Percentiles rank a stretch among this genome's conserved stretches.
These are phyloP conservation scores for Oreotrochilus melanogaster DNA, from an alignment of 2,113 vertebrate species.

Conservation along the genomic window DNA sequence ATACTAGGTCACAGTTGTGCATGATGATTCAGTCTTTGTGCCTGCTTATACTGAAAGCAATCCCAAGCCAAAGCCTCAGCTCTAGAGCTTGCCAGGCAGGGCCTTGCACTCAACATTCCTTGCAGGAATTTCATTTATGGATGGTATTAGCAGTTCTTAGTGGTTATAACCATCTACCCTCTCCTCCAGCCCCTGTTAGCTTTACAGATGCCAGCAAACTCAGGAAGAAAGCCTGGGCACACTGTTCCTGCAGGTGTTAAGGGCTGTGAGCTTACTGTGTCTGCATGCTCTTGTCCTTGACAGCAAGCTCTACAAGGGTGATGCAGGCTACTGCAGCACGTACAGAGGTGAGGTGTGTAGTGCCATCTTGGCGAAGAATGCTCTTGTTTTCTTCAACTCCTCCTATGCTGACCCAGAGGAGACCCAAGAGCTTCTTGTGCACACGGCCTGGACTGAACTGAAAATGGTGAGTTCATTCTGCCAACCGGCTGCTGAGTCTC, in stretches of 20 bases:
- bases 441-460: slow-evolving; percentile 86
- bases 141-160: not conserved
- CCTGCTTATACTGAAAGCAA: not conserved
- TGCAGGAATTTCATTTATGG: not conserved
- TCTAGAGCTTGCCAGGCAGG: not conserved
- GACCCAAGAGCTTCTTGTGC: slow-evolving; percentile 89
- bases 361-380: slow-evolving; percentile 76
- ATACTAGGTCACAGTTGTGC: accelerated
- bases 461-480: slow-evolving; percentile 85
- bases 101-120: accelerated
- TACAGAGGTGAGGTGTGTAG: slow-evolving; percentile 91
- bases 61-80: accelerated
- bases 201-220: not conserved
- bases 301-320: slow-evolving; percentile 88
- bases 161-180: not conserved
- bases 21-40: accelerated
- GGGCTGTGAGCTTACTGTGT: not conserved
- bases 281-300: not conserved
- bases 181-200: not conserved
- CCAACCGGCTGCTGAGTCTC: slow-evolving; percentile 83
- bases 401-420: slow-evolving; percentile 89
- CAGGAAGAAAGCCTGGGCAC: not conserved
- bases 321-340: slow-evolving; percentile 88
- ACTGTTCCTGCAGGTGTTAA: not conserved
- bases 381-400: slow-evolving; percentile 93